Conservation (phyloP, 2,888 invertebrate genomes). For the Erebia epiphron region DNA sequence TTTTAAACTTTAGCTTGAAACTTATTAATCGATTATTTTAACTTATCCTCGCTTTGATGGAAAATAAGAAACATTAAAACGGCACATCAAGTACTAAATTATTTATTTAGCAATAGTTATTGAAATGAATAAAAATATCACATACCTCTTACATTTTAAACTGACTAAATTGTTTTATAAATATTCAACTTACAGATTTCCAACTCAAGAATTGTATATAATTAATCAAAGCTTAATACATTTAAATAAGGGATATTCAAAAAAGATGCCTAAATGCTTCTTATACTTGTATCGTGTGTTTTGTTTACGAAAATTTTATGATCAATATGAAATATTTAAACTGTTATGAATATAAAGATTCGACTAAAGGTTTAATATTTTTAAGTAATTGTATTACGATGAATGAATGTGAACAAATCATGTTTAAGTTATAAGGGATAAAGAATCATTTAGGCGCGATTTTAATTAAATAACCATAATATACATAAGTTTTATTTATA, state of each 20-base stretch:
- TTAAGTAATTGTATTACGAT: not conserved
- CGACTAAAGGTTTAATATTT: not conserved
- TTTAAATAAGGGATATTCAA: conserved; percentile 20
- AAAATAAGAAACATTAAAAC: conserved; percentile 22
- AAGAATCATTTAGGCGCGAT: conserved; percentile 1
- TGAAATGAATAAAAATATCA: conserved; percentile 66
- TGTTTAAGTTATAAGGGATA: not conserved
- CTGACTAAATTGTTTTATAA: conserved; percentile 52
- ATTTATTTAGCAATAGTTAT: conserved; percentile 66
- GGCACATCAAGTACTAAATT: conserved; percentile 43
- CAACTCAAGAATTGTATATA: conserved; percentile 22
- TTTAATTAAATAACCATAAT: conserved; percentile 22
- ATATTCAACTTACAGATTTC: conserved; percentile 37
- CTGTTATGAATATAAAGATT: not conserved
- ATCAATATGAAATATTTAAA: not conserved
- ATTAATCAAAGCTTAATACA: conserved; percentile 25
- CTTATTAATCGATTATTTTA: not conserved
- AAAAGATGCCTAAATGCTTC: conserved; percentile 2
- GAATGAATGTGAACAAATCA: not conserved
- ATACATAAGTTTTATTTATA: conserved; percentile 15
- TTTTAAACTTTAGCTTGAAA: not conserved
- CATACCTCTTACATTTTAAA: conserved; percentile 68
- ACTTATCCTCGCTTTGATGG: not conserved
- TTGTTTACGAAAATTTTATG: not conserved
- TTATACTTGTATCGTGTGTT: not conserved